These are phyloP conservation scores for Raja brachyura DNA, from an alignment of 2,113 vertebrate genomes.

Conservation along the genomic window DNA sequence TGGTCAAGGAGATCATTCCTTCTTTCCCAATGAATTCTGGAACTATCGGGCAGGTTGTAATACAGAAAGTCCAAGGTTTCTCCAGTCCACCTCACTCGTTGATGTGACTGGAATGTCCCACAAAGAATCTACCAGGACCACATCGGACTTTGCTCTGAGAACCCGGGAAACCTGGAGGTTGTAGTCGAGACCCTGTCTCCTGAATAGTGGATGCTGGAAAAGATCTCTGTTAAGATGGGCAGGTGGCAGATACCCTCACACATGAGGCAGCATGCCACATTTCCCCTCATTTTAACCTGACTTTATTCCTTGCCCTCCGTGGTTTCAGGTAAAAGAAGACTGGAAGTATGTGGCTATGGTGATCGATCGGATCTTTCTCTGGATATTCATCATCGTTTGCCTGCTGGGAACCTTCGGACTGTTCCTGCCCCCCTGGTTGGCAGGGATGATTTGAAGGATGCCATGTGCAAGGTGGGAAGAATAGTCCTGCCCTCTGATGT, in stretches of 20 bases:
- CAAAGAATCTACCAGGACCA: background rate
- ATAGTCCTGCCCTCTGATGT: too few relatives aligned
- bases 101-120: background rate
- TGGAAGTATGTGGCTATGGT: slow-evolving; percentile 99
- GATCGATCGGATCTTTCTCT: slow-evolving; percentile 95
- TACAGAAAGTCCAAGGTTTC: background rate
- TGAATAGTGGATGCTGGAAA: background rate
- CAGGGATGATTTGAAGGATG: slow-evolving; percentile 80
- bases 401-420: slow-evolving; percentile 89
- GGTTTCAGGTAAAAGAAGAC: slow-evolving; percentile 83
- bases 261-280: too few relatives aligned
- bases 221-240: background rate
- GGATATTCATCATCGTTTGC: slow-evolving; percentile 94
- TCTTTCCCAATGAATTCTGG: too few relatives aligned
- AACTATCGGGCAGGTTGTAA: too few relatives aligned
- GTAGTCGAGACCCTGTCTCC: too few relatives aligned
- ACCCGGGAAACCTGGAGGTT: background rate
- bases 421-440: slow-evolving; percentile 92
- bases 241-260: too few relatives aligned
- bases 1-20: background rate
- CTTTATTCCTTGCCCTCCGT: background rate
- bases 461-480: too few relatives aligned
- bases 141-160: background rate
- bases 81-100: background rate
- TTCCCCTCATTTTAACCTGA: background rate